Evolutionary conservation across 2,113 vertebrate species (phyloP).

Genomic region (Centropus unirufus): DNA sequence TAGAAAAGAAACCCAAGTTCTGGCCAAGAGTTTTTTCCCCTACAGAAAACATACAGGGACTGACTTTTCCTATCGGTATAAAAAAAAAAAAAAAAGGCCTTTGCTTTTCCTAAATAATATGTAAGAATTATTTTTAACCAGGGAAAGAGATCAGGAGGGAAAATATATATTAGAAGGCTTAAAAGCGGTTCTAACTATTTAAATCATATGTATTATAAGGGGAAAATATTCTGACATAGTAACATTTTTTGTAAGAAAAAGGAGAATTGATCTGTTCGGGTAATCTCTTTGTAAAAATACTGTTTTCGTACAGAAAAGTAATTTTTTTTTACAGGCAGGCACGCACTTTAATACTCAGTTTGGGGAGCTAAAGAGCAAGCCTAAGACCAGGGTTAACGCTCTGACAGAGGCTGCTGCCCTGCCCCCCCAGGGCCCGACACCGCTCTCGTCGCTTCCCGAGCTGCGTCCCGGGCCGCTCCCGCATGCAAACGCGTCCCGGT

Average conservation of each 20-base stretch:
- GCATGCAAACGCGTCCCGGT: not conserved
- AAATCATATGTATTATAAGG: not conserved
- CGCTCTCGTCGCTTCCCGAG: not conserved
- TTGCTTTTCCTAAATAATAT: constrained; percentile 41
- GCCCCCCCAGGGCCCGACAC: not conserved
- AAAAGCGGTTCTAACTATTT: not conserved
- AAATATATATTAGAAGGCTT: not conserved
- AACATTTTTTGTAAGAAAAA: not conserved
- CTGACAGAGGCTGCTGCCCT: not conserved
- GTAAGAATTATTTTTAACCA: not conserved
- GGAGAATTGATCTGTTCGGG: not conserved
- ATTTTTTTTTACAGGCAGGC: not conserved
- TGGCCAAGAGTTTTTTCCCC: constrained; percentile 47
- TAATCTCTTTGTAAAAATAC: not conserved
- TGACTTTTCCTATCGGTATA: not conserved
- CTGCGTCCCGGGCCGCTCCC: not conserved
- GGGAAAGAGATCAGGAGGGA: constrained; percentile 9
- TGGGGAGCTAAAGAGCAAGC: not conserved
- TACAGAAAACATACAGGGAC: constrained; percentile 9
- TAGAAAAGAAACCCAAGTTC: constrained; percentile 59
- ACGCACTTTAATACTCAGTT: not conserved
- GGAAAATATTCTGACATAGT: not conserved
- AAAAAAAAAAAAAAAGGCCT: not conserved
- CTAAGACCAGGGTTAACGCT: not conserved
- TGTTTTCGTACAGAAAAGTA: not conserved